These are phyloP conservation scores for Tetragnatha montana DNA, from an alignment of 2,888 invertebrate species.

Conservation along the genomic window DNA sequence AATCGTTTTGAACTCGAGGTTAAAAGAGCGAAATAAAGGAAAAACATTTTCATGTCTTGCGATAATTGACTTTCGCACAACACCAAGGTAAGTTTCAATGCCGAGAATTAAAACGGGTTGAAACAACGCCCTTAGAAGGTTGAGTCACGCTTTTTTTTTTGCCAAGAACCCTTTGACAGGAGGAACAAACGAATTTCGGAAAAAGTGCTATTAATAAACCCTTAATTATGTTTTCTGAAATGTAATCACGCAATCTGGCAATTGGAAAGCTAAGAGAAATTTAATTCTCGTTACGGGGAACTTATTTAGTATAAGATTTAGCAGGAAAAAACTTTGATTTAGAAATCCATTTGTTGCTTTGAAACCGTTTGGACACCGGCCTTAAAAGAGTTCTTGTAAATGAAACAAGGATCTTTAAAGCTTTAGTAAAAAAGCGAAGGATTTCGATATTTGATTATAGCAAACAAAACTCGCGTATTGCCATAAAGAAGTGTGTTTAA, in stretches of 20 bases:
- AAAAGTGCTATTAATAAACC: constrained; percentile 25
- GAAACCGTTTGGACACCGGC: no score
- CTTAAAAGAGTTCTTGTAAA: no score
- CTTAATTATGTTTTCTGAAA: constrained; percentile 8
- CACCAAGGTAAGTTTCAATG: no score
- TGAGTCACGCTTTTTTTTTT: constrained; percentile 41
- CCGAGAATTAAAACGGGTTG: neutral
- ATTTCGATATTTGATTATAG: no score
- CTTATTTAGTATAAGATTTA: neutral
- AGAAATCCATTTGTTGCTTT: neutral
- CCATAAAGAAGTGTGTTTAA: no score
- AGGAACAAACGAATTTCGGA: constrained; percentile 19
- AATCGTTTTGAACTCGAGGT: no score
- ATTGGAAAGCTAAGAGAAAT: constrained; percentile 26
- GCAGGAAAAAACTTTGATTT: neutral
- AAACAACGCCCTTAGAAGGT: constrained; percentile 57
- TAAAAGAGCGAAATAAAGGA: no score
- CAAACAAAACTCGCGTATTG: no score
- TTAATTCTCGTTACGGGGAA: neutral
- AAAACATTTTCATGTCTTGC: no score
- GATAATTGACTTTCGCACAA: no score
- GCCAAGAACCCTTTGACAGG: constrained; percentile 9
- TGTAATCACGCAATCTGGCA: neutral
- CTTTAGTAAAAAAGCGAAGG: no score
- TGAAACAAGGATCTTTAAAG: no score